Evolutionary conservation across 1,140 invertebrate genomes (phyloP), one percentile per base, ranked within the genome.

Genomic region (Drosophila melanica): DNA sequence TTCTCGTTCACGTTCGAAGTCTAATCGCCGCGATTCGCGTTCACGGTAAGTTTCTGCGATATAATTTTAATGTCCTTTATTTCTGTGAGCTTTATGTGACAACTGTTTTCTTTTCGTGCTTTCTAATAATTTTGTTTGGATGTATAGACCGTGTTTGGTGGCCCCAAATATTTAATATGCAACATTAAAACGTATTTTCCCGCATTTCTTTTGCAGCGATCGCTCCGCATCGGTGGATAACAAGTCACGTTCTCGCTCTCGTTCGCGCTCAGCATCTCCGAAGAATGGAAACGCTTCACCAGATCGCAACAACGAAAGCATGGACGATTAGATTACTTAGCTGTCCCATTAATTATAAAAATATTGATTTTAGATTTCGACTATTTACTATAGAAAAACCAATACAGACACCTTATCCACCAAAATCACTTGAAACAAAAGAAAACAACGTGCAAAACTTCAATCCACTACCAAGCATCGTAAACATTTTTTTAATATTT

Each of bases 251-350:
- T 93, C 93, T 16, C 89, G 92, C 47, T 93, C 92, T 27, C 84
- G 84, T 48, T 89, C 84, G 11, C 84, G 84, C 20, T 89, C 84
- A 59, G 92, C 80, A 66, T 87, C 81, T 47, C 92, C 92, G 84
- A 93, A 92, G 80, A 92, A 93, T 86, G 92, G 93, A 91, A 90
- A 81, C 57, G 63, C 90, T 67, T 93, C 92, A 76, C 92, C 90
- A 16, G 87, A 90, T 50, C 82, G 87, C 66, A 90, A 81, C 66
- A 90, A 87, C 64, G 87, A 90, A 80, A 90, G 87, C 69, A 90
- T 90, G 87, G 87, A 90, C 77, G 87, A 90, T 87, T 90, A 90
- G 89, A 90, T 79, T 78, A 85, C 77, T 75, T 89, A 89, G 85
- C 64, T 85, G 67, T 90, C 80, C 59, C 81, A 66, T 82, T 87